phyloP scores from a whole-genome alignment of 1,140 invertebrate genomes.

The Zaprionus capensis region DNA sequence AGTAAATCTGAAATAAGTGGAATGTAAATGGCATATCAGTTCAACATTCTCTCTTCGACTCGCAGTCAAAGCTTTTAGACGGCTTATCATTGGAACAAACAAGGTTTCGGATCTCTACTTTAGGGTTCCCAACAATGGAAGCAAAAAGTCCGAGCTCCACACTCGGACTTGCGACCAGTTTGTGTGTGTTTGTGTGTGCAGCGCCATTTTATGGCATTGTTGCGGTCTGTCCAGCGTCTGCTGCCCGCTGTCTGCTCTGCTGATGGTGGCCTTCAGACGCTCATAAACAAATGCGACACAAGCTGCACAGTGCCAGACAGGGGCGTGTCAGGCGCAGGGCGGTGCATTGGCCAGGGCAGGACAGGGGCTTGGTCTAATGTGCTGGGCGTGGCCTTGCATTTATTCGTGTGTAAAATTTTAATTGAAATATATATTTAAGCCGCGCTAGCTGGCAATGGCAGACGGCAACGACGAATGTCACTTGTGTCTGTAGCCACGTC shows the following conservation, averaged over 20 bases:
- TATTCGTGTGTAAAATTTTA: conserved; percentile 82
- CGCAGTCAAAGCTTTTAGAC: background rate
- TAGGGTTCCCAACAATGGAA: background rate
- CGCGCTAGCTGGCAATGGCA: conserved; percentile 26
- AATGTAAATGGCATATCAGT: background rate
- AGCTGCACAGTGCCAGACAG: conserved; percentile 46
- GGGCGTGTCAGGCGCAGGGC: conserved; percentile 8
- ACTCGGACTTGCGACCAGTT: background rate
- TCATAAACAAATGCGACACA: conserved; percentile 71
- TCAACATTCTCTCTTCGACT: background rate
- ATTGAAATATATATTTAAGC: conserved; percentile 79
- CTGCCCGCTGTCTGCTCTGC: conserved; percentile 54
- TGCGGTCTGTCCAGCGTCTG: conserved; percentile 8
- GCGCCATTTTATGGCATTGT: conserved; percentile 58
- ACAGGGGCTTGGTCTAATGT: conserved; percentile 55
- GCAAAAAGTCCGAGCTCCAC: background rate
- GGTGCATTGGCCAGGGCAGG: background rate
- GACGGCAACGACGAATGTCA: conserved; percentile 53
- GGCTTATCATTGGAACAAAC: background rate
- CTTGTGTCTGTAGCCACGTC: conserved; percentile 48
- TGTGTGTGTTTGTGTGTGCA: conserved; percentile 8
- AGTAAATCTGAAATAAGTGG: too few relatives aligned
- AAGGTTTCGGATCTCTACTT: background rate
- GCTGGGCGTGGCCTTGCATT: conserved; percentile 75
- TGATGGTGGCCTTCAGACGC: conserved; percentile 72